These are phyloP conservation scores for Procambarus virginalis DNA, from an alignment of 1,140 invertebrate genomes.

Conservation along the genomic window DNA sequence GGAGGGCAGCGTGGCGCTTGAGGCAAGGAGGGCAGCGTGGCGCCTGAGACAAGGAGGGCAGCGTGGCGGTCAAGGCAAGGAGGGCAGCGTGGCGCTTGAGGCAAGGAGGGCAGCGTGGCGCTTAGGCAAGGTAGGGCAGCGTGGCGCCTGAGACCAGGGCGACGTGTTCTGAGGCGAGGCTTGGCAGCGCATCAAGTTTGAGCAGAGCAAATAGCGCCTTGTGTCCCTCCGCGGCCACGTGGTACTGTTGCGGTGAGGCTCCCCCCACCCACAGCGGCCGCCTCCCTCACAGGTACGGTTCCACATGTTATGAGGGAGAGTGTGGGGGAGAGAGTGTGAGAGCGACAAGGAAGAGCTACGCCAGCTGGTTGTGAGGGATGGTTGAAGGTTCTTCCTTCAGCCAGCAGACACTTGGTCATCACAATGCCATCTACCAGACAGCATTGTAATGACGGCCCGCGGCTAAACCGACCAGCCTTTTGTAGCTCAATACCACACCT, in stretches of 20 bases:
- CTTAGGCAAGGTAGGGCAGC: neutral
- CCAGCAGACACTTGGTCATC: conserved; percentile 5
- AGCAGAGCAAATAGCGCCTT: neutral
- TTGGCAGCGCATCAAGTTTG: neutral
- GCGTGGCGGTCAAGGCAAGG: neutral
- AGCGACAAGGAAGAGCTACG: neutral
- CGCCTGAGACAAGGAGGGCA: too few species aligned
- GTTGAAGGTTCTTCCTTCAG: conserved; percentile 36
- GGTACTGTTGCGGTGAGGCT: neutral
- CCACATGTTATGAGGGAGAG: too few species aligned
- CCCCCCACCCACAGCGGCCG: neutral
- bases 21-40: too few species aligned
- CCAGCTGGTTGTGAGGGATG: conserved; percentile 6
- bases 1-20: too few species aligned
- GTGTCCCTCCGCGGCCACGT: neutral
- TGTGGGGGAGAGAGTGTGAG: neutral
- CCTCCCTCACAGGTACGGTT: neutral
- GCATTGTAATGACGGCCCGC: conserved; percentile 34
- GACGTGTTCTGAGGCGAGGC: neutral
- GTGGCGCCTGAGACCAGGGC: neutral
- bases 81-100: neutral
- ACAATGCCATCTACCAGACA: too few species aligned
- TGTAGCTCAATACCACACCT: conserved; percentile 35
- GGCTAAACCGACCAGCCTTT: conserved; percentile 43
- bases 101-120: neutral